Base-by-base conservation (phyloP, 1,140 invertebrate species). In the Stenopsyche tienmushanensis region DNA sequence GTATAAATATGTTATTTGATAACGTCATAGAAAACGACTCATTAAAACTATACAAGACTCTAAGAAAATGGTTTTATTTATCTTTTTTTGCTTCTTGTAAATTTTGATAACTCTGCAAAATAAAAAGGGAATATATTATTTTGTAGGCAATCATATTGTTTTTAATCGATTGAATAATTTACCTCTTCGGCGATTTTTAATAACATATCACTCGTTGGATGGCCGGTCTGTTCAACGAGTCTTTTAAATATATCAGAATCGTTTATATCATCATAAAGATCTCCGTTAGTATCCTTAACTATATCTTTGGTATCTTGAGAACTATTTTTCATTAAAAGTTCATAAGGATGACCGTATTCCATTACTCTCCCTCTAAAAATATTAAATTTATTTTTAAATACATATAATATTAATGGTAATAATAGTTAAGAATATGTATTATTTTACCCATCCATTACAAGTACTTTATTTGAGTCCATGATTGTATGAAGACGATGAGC, bases 401-500 rank as follows among this genome's bases (percentile, higher is more conserved):
- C 2, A 49, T 49, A 49, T 2, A 5, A 39, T 39, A 39, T 8
- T 8, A 39, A 39, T 39, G 13, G 29, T 5, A 39, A 47, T 47
- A 47, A 47, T n/a, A n/a, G n/a, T n/a, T n/a, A n/a, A n/a, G n/a
- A n/a, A n/a, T n/a, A n/a, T n/a, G n/a, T n/a, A n/a, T n/a, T n/a
- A 7, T 52, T 7, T 58, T 15, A 78, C 78, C 78, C 78, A 71
- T 90, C 85, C 82, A 93, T 85, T 0, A 91, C 89, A 72, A 93
- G 79, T 64, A 93, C 84, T 62, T 84, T 81, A 72, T 88, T 87
- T 66, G 84, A 88, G 72, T 94, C 90, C 84, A 94, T 88, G 41
- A 94, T 89, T 0, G 90, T 93, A 71, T 91, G 86, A 8, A 93
- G 76, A 29, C 91, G 80, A 78, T 94, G 91, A 13, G 92, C 91